phyloP scores from a whole-genome alignment of 2,113 vertebrate genomes.

The Halcyon malimbica region DNA sequence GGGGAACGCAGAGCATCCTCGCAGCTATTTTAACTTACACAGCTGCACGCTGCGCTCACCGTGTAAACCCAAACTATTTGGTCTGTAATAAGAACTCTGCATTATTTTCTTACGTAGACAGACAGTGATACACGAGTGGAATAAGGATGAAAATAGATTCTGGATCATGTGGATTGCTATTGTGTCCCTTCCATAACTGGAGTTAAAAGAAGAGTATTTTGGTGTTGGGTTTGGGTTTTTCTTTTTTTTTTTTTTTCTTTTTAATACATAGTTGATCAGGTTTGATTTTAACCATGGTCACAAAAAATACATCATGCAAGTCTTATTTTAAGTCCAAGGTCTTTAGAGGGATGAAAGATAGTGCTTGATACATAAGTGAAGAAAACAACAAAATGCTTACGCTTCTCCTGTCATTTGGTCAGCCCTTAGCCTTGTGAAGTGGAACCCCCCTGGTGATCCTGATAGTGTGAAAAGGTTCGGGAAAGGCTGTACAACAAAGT shows the following conservation, averaged over 20 bases:
- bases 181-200: not conserved
- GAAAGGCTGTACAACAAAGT: not conserved
- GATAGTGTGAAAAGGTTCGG: not conserved
- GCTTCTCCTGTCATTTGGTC: not conserved
- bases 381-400: accelerated
- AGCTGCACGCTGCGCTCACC: not conserved
- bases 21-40: constrained; percentile 37
- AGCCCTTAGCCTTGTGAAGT: not conserved
- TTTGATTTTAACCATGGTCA: not conserved
- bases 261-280: not conserved
- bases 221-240: too few relatives aligned
- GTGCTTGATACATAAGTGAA: not conserved
- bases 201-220: not conserved
- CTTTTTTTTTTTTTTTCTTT: not conserved
- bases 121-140: not conserved
- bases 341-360: not conserved
- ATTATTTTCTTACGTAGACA: not conserved
- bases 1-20: not conserved
- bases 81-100: not conserved
- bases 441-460: accelerated
- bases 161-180: not conserved
- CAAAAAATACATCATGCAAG: not conserved
- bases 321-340: not conserved
- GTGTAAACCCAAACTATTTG: not conserved
- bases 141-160: constrained; percentile 31